Evolutionary conservation across 2,113 vertebrate species (phyloP), one percentile per base, ranked within the genome.

Genomic region (Microcebus tavaratra): DNA sequence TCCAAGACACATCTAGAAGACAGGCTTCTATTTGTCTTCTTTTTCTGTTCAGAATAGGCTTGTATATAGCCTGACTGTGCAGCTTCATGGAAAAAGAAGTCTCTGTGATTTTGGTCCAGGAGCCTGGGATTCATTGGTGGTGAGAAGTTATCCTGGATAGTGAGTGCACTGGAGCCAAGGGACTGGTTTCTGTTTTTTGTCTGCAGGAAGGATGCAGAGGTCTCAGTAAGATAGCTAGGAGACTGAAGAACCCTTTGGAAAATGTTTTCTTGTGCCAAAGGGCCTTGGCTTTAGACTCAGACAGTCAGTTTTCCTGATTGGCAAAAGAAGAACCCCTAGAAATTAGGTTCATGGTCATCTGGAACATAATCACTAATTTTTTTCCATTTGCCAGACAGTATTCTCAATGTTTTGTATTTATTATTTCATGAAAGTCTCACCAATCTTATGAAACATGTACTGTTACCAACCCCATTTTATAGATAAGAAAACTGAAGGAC

Each of bases 251-350:
- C 61, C 70, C 68, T 86, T 86, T 93, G 95, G 95, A 97, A 97
- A 97, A 93, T 87, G 42, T 84, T 76, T 96, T 68, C 45, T 86
- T 39, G 91, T 61, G 80, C 95, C 93, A 93, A 88, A 86, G 70
- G 61, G 18, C 6, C 75, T 96, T 97, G 96, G 96, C 93, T 95
- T 92, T 65, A 75, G 65, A 95, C 45, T 94, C 91, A 97, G 89
- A 95, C 75, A 97, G 89, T 45, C 50, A 83, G 20, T 55, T 83
- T 73, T 96, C 83, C 45, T 86, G n/a, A 86, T 80, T 94, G 89
- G 96, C 93, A 96, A 82, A 82, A 34, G 83, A 90, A 96, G 57
- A 88, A 68, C 34, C 90, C 57, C 36, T 18, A 82, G 91, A 96
- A 89, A 89, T 88, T 67, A 82, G 72, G 39, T 36, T 72, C 67